These are phyloP conservation scores for Andricus grossulariae DNA, from an alignment of 1,140 invertebrate genomes.

Conservation along the genomic window DNA sequence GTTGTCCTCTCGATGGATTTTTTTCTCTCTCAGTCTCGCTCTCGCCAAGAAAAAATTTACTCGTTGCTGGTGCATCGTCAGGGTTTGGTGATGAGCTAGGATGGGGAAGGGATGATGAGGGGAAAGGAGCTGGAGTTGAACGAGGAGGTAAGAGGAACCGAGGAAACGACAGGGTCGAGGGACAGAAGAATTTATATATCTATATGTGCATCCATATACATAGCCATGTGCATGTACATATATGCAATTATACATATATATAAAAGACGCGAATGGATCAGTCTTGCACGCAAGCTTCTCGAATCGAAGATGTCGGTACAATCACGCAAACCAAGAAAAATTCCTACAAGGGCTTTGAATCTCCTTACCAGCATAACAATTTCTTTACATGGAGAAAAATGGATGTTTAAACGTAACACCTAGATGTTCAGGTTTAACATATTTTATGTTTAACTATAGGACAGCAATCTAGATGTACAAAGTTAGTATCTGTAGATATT, in stretches of 20 bases:
- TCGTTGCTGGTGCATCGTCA: no score
- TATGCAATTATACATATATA: neutral
- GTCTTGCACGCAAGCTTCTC: slow-evolving; percentile 58
- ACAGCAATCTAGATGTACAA: no score
- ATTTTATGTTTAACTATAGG: no score
- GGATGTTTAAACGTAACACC: no score
- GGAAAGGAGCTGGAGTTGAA: slow-evolving; percentile 44
- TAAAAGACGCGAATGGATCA: slow-evolving; percentile 37
- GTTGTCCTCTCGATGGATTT: no score
- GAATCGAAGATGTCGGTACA: slow-evolving; percentile 56
- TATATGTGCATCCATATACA: slow-evolving; percentile 29
- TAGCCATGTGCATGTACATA: slow-evolving; percentile 36
- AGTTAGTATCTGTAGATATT: no score
- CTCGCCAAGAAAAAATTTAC: no score
- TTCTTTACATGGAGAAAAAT: no score
- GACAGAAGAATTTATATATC: slow-evolving; percentile 32
- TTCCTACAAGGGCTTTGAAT: neutral
- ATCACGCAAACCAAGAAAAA: slow-evolving; percentile 18
- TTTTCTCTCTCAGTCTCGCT: no score
- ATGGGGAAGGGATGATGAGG: slow-evolving; percentile 39
- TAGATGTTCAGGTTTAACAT: no score
- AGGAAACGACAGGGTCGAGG: slow-evolving; percentile 59
- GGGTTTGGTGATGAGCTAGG: neutral
- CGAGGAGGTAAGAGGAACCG: slow-evolving; percentile 42
- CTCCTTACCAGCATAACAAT: neutral